A percentile compares a stretch with the other conserved stretches of the same genome.
These are phyloP conservation scores for Melopsittacus undulatus DNA, from an alignment of 2,797 vertebrate species.

Conservation along the genomic window DNA sequence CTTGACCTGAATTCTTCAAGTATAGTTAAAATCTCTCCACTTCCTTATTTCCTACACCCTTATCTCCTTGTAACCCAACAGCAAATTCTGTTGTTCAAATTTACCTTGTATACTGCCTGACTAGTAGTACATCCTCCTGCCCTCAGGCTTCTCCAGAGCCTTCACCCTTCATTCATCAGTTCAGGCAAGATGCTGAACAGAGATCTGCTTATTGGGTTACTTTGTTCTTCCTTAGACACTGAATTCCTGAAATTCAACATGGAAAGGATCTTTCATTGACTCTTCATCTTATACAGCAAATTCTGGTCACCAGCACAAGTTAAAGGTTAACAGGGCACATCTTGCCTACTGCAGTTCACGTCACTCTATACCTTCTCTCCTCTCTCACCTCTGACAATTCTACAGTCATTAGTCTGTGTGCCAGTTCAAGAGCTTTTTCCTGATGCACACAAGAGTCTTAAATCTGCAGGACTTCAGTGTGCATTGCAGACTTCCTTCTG, in stretches of 20 bases:
- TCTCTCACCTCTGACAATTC: neutral
- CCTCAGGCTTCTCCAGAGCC: neutral
- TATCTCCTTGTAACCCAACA: neutral
- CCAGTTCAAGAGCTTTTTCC: neutral
- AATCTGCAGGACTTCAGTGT: neutral
- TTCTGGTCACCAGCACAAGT: neutral
- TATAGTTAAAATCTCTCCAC: neutral
- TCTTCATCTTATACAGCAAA: neutral
- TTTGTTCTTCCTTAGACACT: neutral
- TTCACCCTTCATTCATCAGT: neutral
- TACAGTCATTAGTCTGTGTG: neutral
- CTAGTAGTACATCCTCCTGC: neutral
- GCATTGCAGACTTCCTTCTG: neutral
- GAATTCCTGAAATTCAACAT: neutral
- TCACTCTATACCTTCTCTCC: neutral
- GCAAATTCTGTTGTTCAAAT: neutral
- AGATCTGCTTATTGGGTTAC: neutral
- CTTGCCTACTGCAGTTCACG: neutral
- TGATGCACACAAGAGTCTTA: neutral
- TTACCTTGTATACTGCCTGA: neutral
- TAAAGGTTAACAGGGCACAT: neutral
- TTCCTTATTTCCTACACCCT: neutral
- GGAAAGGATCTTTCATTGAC: neutral
- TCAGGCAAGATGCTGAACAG: neutral
- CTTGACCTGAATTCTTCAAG: neutral